Conservation (phyloP, 2,113 vertebrate species). For the Bombycilla garrulus region DNA sequence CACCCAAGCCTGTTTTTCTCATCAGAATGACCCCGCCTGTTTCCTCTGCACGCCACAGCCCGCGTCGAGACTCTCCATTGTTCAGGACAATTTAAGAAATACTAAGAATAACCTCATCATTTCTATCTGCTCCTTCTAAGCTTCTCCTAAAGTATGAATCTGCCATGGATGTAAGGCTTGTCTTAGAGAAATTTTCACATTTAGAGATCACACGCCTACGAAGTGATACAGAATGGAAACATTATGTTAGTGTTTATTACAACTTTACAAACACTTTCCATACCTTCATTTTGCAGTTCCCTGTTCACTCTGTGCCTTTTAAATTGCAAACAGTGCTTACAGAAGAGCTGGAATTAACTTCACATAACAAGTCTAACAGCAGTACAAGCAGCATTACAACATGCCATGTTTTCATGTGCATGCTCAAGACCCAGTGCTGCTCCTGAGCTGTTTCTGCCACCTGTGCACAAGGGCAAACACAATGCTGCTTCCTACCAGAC, state of each 20-base stretch:
- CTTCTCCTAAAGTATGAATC: background rate
- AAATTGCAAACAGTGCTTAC: background rate
- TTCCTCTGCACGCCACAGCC: constrained; percentile 27
- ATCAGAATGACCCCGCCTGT: constrained; percentile 42
- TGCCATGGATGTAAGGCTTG: background rate
- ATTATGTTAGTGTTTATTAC: background rate
- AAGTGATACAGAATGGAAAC: background rate
- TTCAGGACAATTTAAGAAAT: constrained; percentile 25
- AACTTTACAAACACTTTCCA: background rate
- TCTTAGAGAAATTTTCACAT: background rate
- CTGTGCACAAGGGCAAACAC: background rate
- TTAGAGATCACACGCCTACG: background rate
- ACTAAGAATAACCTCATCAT: background rate
- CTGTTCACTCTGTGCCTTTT: background rate
- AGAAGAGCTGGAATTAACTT: background rate
- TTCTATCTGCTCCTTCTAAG: background rate
- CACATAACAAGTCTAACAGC: background rate
- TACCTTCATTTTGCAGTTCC: background rate
- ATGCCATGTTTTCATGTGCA: background rate
- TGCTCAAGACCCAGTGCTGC: background rate
- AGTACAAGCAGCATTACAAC: background rate
- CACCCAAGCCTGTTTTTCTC: constrained; percentile 65
- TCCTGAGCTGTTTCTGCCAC: background rate
- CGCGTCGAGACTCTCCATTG: background rate
- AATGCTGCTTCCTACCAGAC: background rate